A percentile compares a stretch with the other conserved stretches of the same genome.
Evolutionary conservation across 1,140 invertebrate genomes (phyloP).

Genomic region (Popillia japonica): DNA sequence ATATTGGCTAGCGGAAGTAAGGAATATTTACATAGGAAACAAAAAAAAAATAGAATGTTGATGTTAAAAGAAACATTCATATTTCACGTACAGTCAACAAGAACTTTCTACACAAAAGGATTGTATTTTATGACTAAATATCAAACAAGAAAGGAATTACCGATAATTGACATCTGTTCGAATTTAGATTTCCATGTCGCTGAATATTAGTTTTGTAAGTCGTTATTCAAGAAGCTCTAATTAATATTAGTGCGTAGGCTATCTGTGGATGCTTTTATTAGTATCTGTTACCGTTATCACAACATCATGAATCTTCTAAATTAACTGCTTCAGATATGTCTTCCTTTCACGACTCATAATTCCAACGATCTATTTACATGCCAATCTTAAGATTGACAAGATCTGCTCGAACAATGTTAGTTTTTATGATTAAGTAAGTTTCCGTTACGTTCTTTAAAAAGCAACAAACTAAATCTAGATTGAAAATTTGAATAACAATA

Average conservation of each 20-base stretch:
- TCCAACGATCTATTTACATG: too few relatives aligned
- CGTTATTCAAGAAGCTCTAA: not conserved
- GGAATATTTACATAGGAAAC: constrained; percentile 13
- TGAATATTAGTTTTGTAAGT: not conserved
- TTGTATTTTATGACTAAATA: not conserved
- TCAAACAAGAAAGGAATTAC: too few relatives aligned
- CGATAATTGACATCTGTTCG: too few relatives aligned
- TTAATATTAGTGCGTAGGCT: not conserved
- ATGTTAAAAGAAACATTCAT: constrained; percentile 13
- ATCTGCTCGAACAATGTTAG: not conserved
- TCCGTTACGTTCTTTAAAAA: not conserved
- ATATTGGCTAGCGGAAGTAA: constrained; percentile 11
- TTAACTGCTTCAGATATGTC: not conserved
- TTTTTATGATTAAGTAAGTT: not conserved
- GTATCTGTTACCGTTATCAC: not conserved
- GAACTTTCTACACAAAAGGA: constrained; percentile 1
- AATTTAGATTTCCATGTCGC: too few relatives aligned
- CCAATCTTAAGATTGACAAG: too few relatives aligned
- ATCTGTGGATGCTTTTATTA: not conserved
- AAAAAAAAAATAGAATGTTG: not conserved
- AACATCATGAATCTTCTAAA: not conserved
- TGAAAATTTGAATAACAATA: not conserved
- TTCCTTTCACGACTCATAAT: too few relatives aligned
- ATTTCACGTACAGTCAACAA: not conserved
- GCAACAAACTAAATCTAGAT: not conserved